Evolutionary conservation across 2,113 vertebrate genomes (phyloP).

Genomic region (Cariama cristata): DNA sequence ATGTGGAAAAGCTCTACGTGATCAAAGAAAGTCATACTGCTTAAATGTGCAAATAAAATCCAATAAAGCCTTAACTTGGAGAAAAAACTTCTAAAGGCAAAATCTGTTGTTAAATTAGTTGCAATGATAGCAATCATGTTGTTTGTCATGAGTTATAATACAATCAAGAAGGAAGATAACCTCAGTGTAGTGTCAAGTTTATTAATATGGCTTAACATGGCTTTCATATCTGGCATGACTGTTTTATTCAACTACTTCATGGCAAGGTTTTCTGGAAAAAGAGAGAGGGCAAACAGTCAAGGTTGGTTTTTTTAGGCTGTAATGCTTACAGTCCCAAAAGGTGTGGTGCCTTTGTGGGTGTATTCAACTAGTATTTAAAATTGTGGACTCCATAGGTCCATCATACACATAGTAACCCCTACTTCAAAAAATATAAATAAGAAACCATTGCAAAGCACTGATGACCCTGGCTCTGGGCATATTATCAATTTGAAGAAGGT

Average conservation of each 20-base stretch:
- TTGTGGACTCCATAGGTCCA: not conserved
- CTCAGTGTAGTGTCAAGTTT: not conserved
- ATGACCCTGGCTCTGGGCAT: not conserved
- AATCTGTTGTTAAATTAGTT: not conserved
- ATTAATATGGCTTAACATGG: not conserved
- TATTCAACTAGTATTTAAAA: not conserved
- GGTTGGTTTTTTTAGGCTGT: not conserved
- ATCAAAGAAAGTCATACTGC: not conserved
- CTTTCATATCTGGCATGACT: not conserved
- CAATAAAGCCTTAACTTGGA: not conserved
- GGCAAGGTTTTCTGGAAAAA: not conserved
- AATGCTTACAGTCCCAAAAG: not conserved
- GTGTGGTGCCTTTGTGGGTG: not conserved
- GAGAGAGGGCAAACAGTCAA: not conserved
- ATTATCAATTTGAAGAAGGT: not conserved
- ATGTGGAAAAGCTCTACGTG: not conserved
- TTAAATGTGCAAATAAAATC: not conserved
- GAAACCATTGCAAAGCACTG: not conserved
- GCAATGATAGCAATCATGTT: not conserved
- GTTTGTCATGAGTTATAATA: not conserved
- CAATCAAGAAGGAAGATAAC: not conserved
- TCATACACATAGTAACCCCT: not conserved
- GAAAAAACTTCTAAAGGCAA: not conserved
- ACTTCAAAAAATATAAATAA: not conserved
- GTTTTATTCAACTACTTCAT: not conserved